Evolutionary conservation across 1,140 invertebrate genomes (phyloP), one percentile per base, ranked within the genome.

Genomic region (Neodiprion lecontei): DNA sequence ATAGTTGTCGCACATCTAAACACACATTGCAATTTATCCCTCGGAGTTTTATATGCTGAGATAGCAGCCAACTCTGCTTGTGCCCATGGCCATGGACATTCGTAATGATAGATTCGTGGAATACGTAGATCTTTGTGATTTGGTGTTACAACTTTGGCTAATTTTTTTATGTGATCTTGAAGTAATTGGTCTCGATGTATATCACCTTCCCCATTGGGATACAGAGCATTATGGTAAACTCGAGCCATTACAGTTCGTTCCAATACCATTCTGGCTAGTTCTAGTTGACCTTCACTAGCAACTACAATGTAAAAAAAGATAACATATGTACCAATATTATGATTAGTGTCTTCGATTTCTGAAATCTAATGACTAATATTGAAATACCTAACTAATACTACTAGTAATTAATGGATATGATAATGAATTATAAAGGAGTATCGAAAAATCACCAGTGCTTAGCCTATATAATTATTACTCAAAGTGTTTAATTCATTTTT

Each of bases 141-240:
- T 8, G 96, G 95, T 12, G 93, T 94, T n/a, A 97, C 92, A 1
- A 95, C 89, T 75, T 91, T 91, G 8, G 94, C 91, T 77, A 99
- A 88, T 80, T 97, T 96, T 76, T 92, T 91, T 72, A 99, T 97
- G 85, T 98, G 97, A 79, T 97, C 95, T 73, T 93, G 92, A 7
- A 98, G 89, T 67, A 98, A 92, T 81, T 95, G 94, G 85, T 99
- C 98, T 73, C 98, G 90, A 72, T 95, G 92, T 69, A 97, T 91
- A 89, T 99, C 98, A 0, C 95, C 97, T 84, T 99, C 98, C 4
- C 96, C 96, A 88, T 99, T 99, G 8, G 98, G 98, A 89, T 97
- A 99, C 82, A 99, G 91, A 49, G 98, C 97, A 85, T 96, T 93
- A 40, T 93, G 91, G 88, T 99, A 99, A 53, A 99, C 95, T 23